Evolutionary conservation across 2,888 invertebrate species (phyloP).

Genomic region (Philhelius pedissequus): DNA sequence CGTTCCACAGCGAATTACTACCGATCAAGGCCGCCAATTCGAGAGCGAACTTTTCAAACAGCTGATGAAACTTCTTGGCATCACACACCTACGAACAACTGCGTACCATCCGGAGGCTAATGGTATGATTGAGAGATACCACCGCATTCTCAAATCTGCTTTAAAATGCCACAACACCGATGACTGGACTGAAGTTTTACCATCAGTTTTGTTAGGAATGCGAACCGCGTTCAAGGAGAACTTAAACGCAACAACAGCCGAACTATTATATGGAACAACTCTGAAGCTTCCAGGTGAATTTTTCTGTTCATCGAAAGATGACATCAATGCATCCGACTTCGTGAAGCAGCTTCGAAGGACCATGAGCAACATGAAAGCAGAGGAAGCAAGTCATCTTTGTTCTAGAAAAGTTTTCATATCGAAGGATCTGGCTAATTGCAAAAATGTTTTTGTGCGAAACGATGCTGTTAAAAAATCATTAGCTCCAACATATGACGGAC

Average conservation of each 20-base stretch:
- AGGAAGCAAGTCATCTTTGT: not conserved
- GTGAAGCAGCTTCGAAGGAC: too few relatives aligned
- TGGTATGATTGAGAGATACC: conserved; percentile 70
- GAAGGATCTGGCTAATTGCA: too few relatives aligned
- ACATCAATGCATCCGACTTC: conserved; percentile 22
- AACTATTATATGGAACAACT: conserved; percentile 71
- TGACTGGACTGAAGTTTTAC: conserved; percentile 66
- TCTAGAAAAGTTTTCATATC: too few relatives aligned
- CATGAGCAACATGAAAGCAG: too few relatives aligned
- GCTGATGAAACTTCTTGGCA: not conserved
- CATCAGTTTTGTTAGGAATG: conserved; percentile 73
- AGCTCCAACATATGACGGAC: too few relatives aligned
- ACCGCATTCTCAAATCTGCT: not conserved
- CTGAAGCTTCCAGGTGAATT: conserved; percentile 70
- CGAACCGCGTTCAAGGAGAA: conserved; percentile 71
- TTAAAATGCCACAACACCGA: not conserved
- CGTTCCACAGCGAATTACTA: too few relatives aligned
- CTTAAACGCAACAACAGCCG: conserved; percentile 70
- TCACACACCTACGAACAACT: not conserved
- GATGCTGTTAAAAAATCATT: too few relatives aligned
- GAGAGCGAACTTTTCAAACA: conserved; percentile 6
- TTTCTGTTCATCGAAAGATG: not conserved
- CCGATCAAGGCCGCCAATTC: not conserved
- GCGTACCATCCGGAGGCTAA: too few relatives aligned
- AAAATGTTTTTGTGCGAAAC: too few relatives aligned